Percentiles rank a stretch among this genome's conserved stretches.
phyloP scores from a whole-genome alignment of 2,113 vertebrate genomes.

The Xyliphius kryptos region DNA sequence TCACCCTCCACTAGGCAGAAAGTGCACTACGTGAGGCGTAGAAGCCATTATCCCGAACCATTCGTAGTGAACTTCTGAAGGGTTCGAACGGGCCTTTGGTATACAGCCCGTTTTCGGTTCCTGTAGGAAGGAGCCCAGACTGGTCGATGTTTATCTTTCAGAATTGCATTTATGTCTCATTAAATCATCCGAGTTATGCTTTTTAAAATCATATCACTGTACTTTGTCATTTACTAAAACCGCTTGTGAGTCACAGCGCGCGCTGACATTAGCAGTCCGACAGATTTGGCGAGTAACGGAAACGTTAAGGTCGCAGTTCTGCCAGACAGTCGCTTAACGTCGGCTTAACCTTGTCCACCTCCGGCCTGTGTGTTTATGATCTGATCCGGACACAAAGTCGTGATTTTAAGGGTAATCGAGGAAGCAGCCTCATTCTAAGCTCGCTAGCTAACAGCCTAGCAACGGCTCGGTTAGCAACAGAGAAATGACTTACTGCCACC shows the following conservation, averaged over 20 bases:
- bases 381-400: no score
- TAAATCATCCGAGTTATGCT: no score
- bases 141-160: not conserved
- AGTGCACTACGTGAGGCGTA: not conserved
- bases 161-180: no score
- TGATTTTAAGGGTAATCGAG: not conserved
- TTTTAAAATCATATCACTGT: no score
- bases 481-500: slow-evolving; percentile 24
- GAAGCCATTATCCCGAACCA: not conserved
- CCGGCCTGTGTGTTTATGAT: no score
- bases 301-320: no score
- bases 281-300: no score
- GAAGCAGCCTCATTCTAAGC: slow-evolving; percentile 3
- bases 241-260: no score
- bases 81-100: not conserved
- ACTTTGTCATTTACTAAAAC: no score
- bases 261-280: no score
- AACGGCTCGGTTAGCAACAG: slow-evolving; percentile 9
- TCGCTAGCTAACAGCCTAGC: not conserved
- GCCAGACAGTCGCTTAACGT: no score
- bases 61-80: slow-evolving; percentile 3
- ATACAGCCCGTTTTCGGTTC: not conserved
- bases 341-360: no score
- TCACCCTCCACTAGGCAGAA: not conserved
- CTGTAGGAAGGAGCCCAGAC: not conserved